Evolutionary conservation across 2,888 invertebrate species (phyloP).

Genomic region (Monoplex corrugatus): DNA sequence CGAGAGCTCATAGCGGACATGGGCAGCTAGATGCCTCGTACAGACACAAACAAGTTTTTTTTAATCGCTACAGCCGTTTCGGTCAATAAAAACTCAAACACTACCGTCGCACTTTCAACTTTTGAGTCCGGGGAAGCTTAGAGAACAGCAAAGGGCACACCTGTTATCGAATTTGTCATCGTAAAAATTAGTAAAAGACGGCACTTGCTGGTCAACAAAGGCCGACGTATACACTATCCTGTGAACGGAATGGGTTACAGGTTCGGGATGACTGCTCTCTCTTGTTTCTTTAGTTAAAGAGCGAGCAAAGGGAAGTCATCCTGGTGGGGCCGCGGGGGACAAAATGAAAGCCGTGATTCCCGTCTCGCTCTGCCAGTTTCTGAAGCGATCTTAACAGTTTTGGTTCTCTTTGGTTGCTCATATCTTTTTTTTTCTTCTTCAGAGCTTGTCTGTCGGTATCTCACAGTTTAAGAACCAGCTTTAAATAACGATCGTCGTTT

Average conservation of each 20-base stretch:
- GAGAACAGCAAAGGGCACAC: not conserved
- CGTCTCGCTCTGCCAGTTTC: not conserved
- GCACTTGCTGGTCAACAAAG: not conserved
- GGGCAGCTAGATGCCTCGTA: too few relatives aligned
- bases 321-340: not conserved
- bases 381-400: not conserved
- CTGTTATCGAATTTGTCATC: slow-evolving; percentile 6
- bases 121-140: not conserved
- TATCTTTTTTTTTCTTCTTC: too few relatives aligned
- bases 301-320: not conserved
- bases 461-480: too few relatives aligned
- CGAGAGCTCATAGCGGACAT: too few relatives aligned
- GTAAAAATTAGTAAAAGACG: not conserved
- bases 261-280: not conserved
- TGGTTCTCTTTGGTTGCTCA: too few relatives aligned
- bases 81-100: too few relatives aligned
- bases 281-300: not conserved
- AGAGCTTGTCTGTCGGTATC: too few relatives aligned
- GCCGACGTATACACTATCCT: not conserved
- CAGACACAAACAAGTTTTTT: too few relatives aligned
- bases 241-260: not conserved
- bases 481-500: too few relatives aligned
- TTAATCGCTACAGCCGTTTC: too few relatives aligned
- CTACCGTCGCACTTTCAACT: too few relatives aligned
- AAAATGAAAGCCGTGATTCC: not conserved